Conservation (phyloP, 2,888 invertebrate genomes). For the Penaeus monodon region DNA sequence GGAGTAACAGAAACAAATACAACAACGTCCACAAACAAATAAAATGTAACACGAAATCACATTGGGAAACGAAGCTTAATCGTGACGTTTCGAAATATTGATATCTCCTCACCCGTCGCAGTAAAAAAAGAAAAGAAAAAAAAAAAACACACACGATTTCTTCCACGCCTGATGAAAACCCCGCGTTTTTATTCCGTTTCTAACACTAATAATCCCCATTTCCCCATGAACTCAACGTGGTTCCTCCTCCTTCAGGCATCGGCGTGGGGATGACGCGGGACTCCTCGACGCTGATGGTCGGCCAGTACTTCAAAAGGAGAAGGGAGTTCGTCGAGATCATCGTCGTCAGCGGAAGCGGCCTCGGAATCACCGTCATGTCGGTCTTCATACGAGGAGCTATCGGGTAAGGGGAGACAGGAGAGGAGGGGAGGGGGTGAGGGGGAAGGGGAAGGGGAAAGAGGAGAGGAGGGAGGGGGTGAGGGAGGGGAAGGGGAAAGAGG, state of each 20-base stretch:
- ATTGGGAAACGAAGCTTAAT: too few species aligned
- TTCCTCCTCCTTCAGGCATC: slow-evolving; percentile 73
- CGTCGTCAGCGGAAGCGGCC: slow-evolving; percentile 86
- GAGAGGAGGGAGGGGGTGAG: neutral
- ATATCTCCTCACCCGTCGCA: too few species aligned
- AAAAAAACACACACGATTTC: too few species aligned
- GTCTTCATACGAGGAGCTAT: slow-evolving; percentile 83
- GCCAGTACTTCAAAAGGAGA: slow-evolving; percentile 88
- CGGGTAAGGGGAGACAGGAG: slow-evolving; percentile 74
- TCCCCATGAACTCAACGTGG: too few species aligned
- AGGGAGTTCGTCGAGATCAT: slow-evolving; percentile 90
- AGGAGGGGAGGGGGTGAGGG: neutral
- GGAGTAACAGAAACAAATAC: too few species aligned
- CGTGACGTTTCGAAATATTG: too few species aligned
- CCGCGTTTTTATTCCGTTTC: too few species aligned
- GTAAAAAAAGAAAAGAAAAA: too few species aligned
- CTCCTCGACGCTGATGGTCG: slow-evolving; percentile 89
- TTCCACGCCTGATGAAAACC: too few species aligned
- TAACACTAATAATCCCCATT: too few species aligned
- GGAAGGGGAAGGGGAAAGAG: neutral
- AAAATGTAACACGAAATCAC: too few species aligned
- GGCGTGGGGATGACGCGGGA: slow-evolving; percentile 88
- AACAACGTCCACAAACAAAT: too few species aligned
- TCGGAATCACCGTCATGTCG: slow-evolving; percentile 87
- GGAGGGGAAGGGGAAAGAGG: neutral